Conservation (phyloP, 2,797 vertebrate species). For the Sebastes taczanowskii region DNA sequence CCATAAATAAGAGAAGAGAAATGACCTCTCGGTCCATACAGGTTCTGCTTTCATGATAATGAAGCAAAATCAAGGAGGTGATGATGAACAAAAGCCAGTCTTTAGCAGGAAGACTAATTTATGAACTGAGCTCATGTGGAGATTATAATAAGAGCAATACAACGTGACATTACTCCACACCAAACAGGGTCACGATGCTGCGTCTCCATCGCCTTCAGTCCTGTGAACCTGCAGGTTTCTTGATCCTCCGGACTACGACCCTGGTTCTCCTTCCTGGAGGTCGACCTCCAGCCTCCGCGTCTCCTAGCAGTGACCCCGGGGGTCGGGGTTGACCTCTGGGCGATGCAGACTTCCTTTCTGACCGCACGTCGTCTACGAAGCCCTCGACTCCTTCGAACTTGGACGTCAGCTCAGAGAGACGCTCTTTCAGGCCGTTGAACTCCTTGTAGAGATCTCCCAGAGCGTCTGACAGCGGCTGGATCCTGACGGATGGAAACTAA, state of each 20-base stretch:
- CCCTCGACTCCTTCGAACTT: constrained; percentile 83
- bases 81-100: too few relatives aligned
- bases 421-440: constrained; percentile 86
- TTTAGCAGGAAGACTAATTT: too few relatives aligned
- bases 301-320: background rate
- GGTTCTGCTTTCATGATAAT: too few relatives aligned
- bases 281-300: background rate
- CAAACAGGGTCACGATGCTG: background rate
- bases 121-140: too few relatives aligned
- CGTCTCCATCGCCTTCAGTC: background rate
- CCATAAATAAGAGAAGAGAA: too few relatives aligned
- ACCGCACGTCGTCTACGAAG: constrained; percentile 80
- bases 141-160: too few relatives aligned
- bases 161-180: too few relatives aligned
- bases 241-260: constrained; percentile 70
- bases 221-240: constrained; percentile 50
- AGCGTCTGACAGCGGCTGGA: constrained; percentile 85
- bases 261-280: constrained; percentile 57
- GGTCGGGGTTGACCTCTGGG: constrained; percentile 27
- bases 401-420: constrained; percentile 79
- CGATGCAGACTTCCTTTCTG: constrained; percentile 43
- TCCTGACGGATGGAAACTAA: constrained; percentile 66
- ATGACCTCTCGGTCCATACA: too few relatives aligned
- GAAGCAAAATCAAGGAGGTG: too few relatives aligned
- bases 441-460: constrained; percentile 87